phyloP scores from a whole-genome alignment of 2,888 invertebrate genomes.

The Erannis defoliaria region DNA sequence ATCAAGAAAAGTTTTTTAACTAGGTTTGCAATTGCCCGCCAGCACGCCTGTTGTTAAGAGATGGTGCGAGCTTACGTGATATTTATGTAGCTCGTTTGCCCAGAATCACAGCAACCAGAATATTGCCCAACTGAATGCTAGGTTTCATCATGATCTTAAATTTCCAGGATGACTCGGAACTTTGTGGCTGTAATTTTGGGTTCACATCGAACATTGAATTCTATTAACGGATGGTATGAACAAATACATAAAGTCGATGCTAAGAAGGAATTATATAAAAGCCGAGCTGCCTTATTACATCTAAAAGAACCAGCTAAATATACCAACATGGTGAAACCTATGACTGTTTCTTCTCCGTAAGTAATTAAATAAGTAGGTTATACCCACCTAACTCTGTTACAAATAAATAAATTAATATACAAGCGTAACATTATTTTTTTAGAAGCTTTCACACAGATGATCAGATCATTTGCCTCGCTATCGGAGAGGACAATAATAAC shows the following conservation, averaged over 20 bases:
- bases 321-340: constrained; percentile 89
- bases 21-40: too few species aligned
- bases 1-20: too few species aligned
- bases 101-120: too few species aligned
- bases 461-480: constrained; percentile 87
- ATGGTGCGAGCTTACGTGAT: too few species aligned
- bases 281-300: constrained; percentile 88
- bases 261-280: constrained; percentile 84
- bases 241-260: constrained; percentile 88
- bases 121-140: too few species aligned
- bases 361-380: constrained; percentile 48
- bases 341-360: constrained; percentile 84
- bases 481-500: constrained; percentile 84
- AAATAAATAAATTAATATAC: too few species aligned
- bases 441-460: constrained; percentile 63
- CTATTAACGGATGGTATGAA: constrained; percentile 89
- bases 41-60: too few species aligned
- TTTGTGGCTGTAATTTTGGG: constrained; percentile 90
- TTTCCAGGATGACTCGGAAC: constrained; percentile 82
- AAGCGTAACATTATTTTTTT: constrained; percentile 37
- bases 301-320: constrained; percentile 86
- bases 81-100: too few species aligned
- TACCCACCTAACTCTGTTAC: too few species aligned
- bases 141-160: not conserved
- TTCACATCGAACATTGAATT: constrained; percentile 86